phyloP scores from a whole-genome alignment of 2,797 vertebrate species.

The Acropternis orthonyx region DNA sequence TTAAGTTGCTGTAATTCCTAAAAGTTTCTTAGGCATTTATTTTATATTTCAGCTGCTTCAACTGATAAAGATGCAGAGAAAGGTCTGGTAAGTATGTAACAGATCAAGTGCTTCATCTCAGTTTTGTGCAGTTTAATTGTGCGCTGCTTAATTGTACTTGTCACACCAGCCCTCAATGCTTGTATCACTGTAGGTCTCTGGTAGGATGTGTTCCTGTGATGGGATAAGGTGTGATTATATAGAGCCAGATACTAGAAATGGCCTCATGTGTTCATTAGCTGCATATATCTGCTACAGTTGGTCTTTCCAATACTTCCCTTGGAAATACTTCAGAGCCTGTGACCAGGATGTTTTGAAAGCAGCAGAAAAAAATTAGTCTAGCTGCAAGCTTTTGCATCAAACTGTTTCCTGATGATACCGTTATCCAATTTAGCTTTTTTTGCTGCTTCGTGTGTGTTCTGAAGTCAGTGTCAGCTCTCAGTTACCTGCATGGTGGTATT shows the following conservation, averaged over 20 bases:
- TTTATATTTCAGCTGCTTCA: slow-evolving; percentile 4
- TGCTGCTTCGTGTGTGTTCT: fast-evolving
- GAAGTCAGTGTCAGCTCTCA: fast-evolving
- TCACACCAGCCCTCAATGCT: background rate
- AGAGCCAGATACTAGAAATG: background rate
- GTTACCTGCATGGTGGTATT: background rate
- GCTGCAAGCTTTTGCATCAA: background rate
- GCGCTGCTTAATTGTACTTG: background rate
- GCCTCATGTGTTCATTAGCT: background rate
- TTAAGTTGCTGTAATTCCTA: background rate
- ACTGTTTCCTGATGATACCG: background rate
- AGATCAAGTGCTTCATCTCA: background rate
- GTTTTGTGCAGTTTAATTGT: background rate
- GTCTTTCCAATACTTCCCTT: background rate
- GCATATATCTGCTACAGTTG: background rate
- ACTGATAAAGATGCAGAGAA: background rate
- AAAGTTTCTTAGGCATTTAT: background rate
- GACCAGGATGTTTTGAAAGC: background rate
- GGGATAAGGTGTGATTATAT: background rate
- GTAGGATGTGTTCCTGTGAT: background rate
- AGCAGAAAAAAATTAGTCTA: background rate
- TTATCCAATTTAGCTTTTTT: background rate
- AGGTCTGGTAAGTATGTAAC: slow-evolving; percentile 31
- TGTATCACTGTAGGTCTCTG: background rate
- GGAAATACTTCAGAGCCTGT: background rate